Conservation (phyloP, 2,797 vertebrate genomes). For the Alosa sapidissima region DNA sequence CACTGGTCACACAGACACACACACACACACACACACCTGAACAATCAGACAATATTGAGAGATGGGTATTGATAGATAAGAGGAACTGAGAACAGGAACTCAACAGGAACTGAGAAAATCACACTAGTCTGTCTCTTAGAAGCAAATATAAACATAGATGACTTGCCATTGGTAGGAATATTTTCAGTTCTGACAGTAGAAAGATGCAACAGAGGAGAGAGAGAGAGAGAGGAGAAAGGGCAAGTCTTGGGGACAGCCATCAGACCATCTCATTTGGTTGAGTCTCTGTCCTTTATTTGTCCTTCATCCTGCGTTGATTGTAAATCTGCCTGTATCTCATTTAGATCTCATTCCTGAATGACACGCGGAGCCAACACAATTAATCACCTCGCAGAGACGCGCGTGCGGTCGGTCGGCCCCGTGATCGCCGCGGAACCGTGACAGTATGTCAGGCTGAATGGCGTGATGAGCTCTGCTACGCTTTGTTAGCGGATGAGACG, state of each 20-base stretch:
- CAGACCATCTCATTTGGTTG: neutral
- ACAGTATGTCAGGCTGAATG: conserved; percentile 6
- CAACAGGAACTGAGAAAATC: too few species aligned
- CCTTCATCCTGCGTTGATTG: conserved; percentile 47
- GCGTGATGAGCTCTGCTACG: conserved; percentile 16
- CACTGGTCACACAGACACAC: too few species aligned
- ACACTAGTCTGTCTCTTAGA: too few species aligned
- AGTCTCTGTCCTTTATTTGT: conserved; percentile 54
- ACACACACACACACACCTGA: too few species aligned
- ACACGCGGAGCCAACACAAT: neutral
- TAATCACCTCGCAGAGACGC: neutral
- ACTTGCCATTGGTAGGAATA: too few species aligned
- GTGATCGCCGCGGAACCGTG: neutral
- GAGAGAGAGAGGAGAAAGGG: conserved; percentile 27
- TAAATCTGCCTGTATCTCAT: neutral
- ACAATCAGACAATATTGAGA: too few species aligned
- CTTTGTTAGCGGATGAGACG: conserved; percentile 6
- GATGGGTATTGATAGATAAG: too few species aligned
- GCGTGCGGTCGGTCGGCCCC: neutral
- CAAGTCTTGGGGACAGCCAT: conserved; percentile 18
- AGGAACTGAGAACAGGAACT: too few species aligned
- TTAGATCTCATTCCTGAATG: conserved; percentile 5
- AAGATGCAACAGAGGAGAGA: neutral
- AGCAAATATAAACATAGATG: too few species aligned
- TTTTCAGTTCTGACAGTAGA: neutral